Conservation (phyloP, 2,113 vertebrate species). For the Macaca mulatta region DNA sequence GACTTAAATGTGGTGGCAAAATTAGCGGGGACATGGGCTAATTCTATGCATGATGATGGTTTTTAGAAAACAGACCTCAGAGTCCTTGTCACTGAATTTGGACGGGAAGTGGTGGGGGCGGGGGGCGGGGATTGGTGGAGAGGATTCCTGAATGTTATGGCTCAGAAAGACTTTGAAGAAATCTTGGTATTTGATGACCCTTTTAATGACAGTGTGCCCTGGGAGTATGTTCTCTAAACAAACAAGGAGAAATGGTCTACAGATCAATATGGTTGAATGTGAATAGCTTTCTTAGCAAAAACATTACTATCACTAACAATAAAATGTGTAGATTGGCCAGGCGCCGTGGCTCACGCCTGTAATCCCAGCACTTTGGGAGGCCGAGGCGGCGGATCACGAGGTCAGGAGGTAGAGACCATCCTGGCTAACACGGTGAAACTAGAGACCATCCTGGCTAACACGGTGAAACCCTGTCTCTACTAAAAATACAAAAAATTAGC, state of each 20-base stretch:
- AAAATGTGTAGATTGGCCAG: not conserved
- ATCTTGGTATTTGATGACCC: not conserved
- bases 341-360: too few relatives aligned
- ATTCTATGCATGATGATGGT: too few relatives aligned
- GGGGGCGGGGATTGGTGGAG: too few relatives aligned
- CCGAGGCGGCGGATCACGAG: too few relatives aligned
- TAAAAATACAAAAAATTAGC: too few relatives aligned
- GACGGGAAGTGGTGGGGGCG: too few relatives aligned
- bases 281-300: not conserved
- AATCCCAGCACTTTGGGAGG: too few relatives aligned
- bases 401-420: too few relatives aligned
- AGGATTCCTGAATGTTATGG: not conserved
- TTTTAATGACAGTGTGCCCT: not conserved
- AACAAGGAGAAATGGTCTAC: not conserved
- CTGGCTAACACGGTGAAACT: too few relatives aligned
- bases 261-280: not conserved
- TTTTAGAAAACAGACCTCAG: not conserved
- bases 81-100: not conserved
- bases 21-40: not conserved
- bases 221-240: not conserved
- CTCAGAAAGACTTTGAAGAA: not conserved
- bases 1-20: not conserved
- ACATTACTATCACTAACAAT: not conserved
- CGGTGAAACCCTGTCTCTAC: too few relatives aligned
- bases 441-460: too few relatives aligned